Percentiles rank a stretch among this genome's conserved stretches.
phyloP scores from a whole-genome alignment of 1,140 invertebrate species.

The Mactra quadrangularis region DNA sequence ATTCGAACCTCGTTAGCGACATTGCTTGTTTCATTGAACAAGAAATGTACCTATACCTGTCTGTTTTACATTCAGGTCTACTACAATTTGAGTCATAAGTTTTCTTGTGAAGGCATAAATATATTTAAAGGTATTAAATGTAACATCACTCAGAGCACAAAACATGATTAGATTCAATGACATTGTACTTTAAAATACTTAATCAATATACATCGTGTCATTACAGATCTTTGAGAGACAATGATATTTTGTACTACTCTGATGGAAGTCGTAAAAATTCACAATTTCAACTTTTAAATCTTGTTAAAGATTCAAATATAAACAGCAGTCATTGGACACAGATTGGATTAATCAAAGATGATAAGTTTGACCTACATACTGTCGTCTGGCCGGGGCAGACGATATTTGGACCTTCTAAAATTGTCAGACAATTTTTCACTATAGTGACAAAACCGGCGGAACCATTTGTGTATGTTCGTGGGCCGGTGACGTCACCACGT shows the following conservation, averaged over 20 bases:
- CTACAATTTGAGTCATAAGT: too few species aligned
- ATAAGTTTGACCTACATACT: conserved; percentile 87
- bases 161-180: too few species aligned
- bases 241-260: conserved; percentile 8
- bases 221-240: not conserved
- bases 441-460: conserved; percentile 89
- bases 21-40: too few species aligned
- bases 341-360: conserved; percentile 88
- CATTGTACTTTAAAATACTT: too few species aligned
- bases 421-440: conserved; percentile 88
- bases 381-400: conserved; percentile 93
- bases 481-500: conserved; percentile 60
- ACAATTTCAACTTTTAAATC: conserved; percentile 34
- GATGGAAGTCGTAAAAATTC: conserved; percentile 1
- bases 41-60: too few species aligned
- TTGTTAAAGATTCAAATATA: conserved; percentile 82
- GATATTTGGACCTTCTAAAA: conserved; percentile 71
- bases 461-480: conserved; percentile 78
- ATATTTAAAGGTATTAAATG: too few species aligned
- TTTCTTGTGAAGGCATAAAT: too few species aligned
- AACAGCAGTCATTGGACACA: conserved; percentile 84
- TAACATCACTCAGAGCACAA: too few species aligned
- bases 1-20: too few species aligned
- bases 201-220: too few species aligned
- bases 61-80: too few species aligned